Base-by-base conservation (phyloP, 2,113 vertebrate species). In the Brachionichthys hirsutus region DNA sequence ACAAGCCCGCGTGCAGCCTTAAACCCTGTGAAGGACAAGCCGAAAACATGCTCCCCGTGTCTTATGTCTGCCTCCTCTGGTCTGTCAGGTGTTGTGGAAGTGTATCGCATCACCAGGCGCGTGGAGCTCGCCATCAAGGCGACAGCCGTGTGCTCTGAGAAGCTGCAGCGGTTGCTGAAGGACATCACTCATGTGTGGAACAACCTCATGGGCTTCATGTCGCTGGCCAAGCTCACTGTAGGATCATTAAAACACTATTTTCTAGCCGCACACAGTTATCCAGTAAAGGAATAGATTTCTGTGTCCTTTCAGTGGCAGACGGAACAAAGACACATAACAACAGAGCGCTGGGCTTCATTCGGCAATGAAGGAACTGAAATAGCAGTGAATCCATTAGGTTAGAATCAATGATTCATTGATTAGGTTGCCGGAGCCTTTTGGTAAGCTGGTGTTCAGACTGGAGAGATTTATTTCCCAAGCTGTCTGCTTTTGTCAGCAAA, bases 141-240 rank as follows among this genome's bases (percentile, higher is more conserved):
- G 0, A 98, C 95, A 0, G 97, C 97, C 0, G 97, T 99, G 18
- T 98, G 97, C 67, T 98, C 95, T 0, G 95, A 98, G 88, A 97
- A 95, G 61, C 95, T 99, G 16, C 97, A 99, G 82, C 90, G 94
- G 81, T 84, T 96, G 67, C 88, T 99, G 70, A 98, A 97, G 88
- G 95, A 99, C 81, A 94, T 99, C 34, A 95, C 94, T 73, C 95
- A 94, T 41, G 92, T 98, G 13, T 99, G 97, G 97, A 96, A 98
- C 89, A 98, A 98, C 90, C 89, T 99, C 7, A 95, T 95, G 3
- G 90, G 96, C 85, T 99, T 99, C 90, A 98, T 99, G 95, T 99
- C 97, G 0, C 90, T 99, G 15, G 94, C 95, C 72, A 94, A 95
- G 47, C 87, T 98, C 2, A 92, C 93, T 67, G 97, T 99, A 86